phyloP scores from a whole-genome alignment of 2,113 vertebrate genomes.

The Pluvialis apricaria region DNA sequence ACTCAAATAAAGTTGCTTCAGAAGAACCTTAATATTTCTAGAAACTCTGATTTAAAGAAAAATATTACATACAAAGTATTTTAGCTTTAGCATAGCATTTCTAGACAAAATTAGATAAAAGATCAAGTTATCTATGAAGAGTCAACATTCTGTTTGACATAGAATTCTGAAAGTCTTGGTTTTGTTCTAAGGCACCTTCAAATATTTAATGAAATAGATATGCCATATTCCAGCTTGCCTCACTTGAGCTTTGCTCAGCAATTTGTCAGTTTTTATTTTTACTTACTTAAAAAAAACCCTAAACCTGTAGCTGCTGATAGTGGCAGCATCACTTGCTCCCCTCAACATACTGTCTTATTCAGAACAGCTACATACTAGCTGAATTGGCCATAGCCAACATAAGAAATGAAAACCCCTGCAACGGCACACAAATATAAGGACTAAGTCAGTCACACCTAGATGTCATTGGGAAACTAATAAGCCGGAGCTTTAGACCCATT shows the following conservation, averaged over 20 bases:
- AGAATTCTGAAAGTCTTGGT: background rate
- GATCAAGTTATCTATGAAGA: background rate
- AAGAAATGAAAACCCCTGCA: background rate
- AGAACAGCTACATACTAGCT: background rate
- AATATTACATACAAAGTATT: background rate
- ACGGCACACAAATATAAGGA: background rate
- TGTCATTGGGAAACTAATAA: background rate
- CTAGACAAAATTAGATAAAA: background rate
- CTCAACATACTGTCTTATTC: background rate
- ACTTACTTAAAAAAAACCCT: background rate
- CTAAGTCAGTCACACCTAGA: background rate
- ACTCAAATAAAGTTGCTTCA: background rate
- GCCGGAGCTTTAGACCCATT: background rate
- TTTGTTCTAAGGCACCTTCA: background rate
- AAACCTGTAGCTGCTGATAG: background rate
- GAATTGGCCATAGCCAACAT: background rate
- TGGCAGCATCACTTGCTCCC: background rate
- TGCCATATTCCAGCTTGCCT: background rate
- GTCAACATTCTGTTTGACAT: background rate
- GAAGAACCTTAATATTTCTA: background rate
- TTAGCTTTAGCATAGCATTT: background rate
- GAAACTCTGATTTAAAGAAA: background rate
- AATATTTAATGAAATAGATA: background rate
- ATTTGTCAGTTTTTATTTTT: background rate
- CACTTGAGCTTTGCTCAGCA: background rate